A percentile compares a stretch with the other conserved stretches of the same genome.
phyloP scores from a whole-genome alignment of 2,888 invertebrate species.

The Cataglyphis rosenhaueri region DNA sequence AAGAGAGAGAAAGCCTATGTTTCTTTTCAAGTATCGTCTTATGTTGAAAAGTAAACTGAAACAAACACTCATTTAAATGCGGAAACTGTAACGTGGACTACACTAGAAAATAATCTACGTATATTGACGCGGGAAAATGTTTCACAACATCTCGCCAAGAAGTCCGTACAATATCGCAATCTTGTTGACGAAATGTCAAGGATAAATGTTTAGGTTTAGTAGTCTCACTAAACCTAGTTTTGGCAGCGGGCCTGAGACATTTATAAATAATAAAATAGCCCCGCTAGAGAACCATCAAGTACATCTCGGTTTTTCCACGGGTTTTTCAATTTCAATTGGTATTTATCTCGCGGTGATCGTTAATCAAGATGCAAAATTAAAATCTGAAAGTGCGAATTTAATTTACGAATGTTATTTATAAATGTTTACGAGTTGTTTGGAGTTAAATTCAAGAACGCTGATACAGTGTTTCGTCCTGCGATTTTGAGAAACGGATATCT shows the following conservation, averaged over 20 bases:
- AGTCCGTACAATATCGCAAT: conserved; percentile 42
- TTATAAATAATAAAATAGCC: conserved; percentile 78
- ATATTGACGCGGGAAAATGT: background rate
- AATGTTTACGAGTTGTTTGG: conserved; percentile 14
- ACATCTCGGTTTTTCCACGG: background rate
- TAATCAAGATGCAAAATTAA: background rate
- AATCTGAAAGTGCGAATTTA: background rate
- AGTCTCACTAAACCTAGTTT: conserved; percentile 65
- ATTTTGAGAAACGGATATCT: background rate
- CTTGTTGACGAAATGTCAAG: conserved; percentile 81
- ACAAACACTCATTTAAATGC: background rate
- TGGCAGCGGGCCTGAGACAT: conserved; percentile 77
- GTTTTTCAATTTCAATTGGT: background rate
- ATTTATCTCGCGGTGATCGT: background rate
- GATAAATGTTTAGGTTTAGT: conserved; percentile 80
- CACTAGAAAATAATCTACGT: background rate
- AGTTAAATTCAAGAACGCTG: conserved; percentile 44
- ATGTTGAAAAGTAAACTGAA: background rate
- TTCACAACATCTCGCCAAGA: background rate
- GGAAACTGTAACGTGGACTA: background rate
- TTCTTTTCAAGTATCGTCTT: background rate
- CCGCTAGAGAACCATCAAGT: conserved; percentile 38
- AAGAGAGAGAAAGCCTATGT: background rate
- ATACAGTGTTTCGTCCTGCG: background rate
- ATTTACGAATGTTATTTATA: background rate